Percentiles rank a stretch among this genome's conserved stretches.
phyloP scores from a whole-genome alignment of 2,113 vertebrate species.

The Oxyruncus cristatus region DNA sequence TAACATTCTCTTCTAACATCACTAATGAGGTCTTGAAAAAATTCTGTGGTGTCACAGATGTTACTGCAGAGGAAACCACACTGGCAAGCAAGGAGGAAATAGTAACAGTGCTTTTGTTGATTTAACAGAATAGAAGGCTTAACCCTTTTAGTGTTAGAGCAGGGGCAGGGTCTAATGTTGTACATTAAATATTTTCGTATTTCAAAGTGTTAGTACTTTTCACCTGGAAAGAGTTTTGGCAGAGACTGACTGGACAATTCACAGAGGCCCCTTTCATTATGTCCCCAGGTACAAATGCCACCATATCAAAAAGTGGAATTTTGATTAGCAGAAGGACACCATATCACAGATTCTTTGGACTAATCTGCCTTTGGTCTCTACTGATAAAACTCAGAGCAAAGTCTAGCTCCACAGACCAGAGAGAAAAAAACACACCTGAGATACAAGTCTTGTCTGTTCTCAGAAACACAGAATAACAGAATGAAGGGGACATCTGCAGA shows the following conservation, averaged over 20 bases:
- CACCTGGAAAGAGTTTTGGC: neutral
- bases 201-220: neutral
- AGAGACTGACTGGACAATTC: neutral
- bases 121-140: neutral
- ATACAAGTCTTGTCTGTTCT: neutral
- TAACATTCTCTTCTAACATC: conserved; percentile 36
- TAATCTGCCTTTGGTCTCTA: neutral
- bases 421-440: neutral
- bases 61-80: conserved; percentile 41
- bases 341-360: neutral
- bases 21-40: conserved; percentile 52
- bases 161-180: neutral
- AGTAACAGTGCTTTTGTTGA: conserved; percentile 8
- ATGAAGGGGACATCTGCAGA: neutral
- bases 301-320: neutral
- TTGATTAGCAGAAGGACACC: neutral
- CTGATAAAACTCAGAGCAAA: neutral
- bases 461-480: neutral
- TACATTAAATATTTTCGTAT: neutral
- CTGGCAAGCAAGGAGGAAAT: conserved; percentile 21
- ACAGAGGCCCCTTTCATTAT: neutral
- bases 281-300: neutral
- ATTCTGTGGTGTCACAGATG: conserved; percentile 8
- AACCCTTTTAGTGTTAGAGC: neutral
- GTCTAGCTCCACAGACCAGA: neutral